phyloP scores from a whole-genome alignment of 1,140 invertebrate species.

The Drosophila micromelanica region DNA sequence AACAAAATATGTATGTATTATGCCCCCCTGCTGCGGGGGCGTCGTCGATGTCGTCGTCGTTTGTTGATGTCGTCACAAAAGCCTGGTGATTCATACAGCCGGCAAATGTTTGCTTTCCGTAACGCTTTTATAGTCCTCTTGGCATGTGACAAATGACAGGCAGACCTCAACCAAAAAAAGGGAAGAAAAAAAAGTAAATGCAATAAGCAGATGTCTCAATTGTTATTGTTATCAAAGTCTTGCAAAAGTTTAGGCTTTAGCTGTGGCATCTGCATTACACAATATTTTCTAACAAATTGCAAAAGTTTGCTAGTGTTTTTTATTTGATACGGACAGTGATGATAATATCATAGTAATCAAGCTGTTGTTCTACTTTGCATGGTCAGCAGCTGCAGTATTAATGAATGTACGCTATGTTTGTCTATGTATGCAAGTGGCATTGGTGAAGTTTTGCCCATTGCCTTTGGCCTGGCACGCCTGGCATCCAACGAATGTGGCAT shows the following conservation, averaged over 20 bases:
- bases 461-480: conserved; percentile 31
- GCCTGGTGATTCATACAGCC: conserved; percentile 62
- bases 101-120: conserved; percentile 39
- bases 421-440: conserved; percentile 19
- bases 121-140: conserved; percentile 33
- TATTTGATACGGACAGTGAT: background rate
- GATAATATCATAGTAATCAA: conserved; percentile 25
- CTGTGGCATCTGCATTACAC: conserved; percentile 7
- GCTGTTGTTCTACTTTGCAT: conserved; percentile 10
- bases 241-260: conserved; percentile 11
- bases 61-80: conserved; percentile 68
- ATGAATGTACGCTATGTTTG: conserved; percentile 2
- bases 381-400: conserved; percentile 27
- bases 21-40: conserved; percentile 12
- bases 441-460: conserved; percentile 15
- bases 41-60: conserved; percentile 30
- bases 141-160: conserved; percentile 47
- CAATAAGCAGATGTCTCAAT: conserved; percentile 44
- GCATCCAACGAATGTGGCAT: conserved; percentile 64
- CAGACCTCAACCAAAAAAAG: background rate
- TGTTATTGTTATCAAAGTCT: conserved; percentile 28
- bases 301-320: conserved; percentile 23
- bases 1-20: conserved; percentile 42
- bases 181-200: background rate
- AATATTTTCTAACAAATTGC: conserved; percentile 33